Percentiles rank a stretch among this genome's conserved stretches.
These are phyloP conservation scores for Metellina segmentata DNA, from an alignment of 2,888 invertebrate species.

Conservation along the genomic window DNA sequence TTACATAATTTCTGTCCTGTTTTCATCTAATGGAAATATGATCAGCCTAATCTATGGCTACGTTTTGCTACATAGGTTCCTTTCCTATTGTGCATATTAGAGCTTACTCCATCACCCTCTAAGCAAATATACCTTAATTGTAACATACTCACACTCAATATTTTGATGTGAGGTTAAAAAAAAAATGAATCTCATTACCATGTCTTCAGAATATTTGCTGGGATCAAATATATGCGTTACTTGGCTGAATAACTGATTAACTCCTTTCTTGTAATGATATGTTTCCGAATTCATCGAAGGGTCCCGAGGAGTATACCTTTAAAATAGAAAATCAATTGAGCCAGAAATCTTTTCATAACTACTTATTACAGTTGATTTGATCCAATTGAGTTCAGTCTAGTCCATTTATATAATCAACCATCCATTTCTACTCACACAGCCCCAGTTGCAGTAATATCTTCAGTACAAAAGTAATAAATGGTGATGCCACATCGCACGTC, in stretches of 20 bases:
- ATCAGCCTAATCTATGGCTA: no score
- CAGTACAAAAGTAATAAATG: slow-evolving; percentile 96
- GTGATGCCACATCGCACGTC: slow-evolving; percentile 97
- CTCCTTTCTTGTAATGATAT: slow-evolving; percentile 95
- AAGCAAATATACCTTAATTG: no score
- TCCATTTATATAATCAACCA: background rate
- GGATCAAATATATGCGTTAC: slow-evolving; percentile 94
- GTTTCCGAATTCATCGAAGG: slow-evolving; percentile 88
- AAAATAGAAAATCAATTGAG: background rate
- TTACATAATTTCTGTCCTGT: no score
- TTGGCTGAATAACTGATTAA: slow-evolving; percentile 96
- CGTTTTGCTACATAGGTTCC: no score
- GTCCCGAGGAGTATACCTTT: slow-evolving; percentile 82
- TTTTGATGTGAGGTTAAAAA: background rate
- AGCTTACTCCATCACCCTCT: no score
- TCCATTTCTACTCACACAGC: slow-evolving; percentile 86
- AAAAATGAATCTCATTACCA: slow-evolving; percentile 80
- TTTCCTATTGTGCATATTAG: no score
- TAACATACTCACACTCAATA: background rate
- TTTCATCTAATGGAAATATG: no score
- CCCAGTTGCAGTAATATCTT: slow-evolving; percentile 92
- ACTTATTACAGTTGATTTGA: no score
- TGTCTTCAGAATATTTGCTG: slow-evolving; percentile 89
- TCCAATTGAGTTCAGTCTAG: no score
- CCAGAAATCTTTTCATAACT: no score